Percentiles rank a stretch among this genome's conserved stretches.
Conservation (phyloP, 2,797 vertebrate genomes). For the Ctenopoma kingsleyae region DNA sequence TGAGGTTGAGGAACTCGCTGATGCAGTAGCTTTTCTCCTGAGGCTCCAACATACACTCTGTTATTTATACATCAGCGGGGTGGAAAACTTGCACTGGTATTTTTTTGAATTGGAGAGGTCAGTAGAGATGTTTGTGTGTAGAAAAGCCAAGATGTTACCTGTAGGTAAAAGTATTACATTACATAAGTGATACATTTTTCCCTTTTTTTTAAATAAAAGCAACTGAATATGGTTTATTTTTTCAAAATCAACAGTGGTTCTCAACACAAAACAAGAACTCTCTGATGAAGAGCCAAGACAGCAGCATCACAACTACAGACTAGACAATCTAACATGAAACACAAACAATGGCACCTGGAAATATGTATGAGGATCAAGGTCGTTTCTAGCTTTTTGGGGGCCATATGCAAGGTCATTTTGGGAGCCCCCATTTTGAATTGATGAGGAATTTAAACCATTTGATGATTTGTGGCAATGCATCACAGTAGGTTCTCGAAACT, state of each 20-base stretch:
- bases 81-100: constrained; percentile 6
- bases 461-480: too few relatives aligned
- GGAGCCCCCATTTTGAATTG: too few relatives aligned
- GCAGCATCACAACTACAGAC: too few relatives aligned
- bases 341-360: too few relatives aligned
- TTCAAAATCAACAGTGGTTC: background rate
- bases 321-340: too few relatives aligned
- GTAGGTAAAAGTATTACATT: constrained; percentile 6
- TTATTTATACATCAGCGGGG: constrained; percentile 46
- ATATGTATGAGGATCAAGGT: too few relatives aligned
- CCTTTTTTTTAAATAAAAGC: background rate
- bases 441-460: too few relatives aligned
- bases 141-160: constrained; percentile 25
- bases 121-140: constrained; percentile 23
- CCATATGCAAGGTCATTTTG: too few relatives aligned
- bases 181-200: constrained; percentile 2
- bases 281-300: too few relatives aligned
- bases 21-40: constrained; percentile 55
- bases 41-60: constrained; percentile 29
- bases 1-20: constrained; percentile 50
- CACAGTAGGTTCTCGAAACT: too few relatives aligned
- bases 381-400: too few relatives aligned
- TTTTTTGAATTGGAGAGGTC: constrained; percentile 36
- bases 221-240: constrained; percentile 8
- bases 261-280: background rate